A percentile compares a stretch with the other conserved stretches of the same genome.
These are phyloP conservation scores for Alloplasta piceator DNA, from an alignment of 2,888 invertebrate species.

Conservation along the genomic window DNA sequence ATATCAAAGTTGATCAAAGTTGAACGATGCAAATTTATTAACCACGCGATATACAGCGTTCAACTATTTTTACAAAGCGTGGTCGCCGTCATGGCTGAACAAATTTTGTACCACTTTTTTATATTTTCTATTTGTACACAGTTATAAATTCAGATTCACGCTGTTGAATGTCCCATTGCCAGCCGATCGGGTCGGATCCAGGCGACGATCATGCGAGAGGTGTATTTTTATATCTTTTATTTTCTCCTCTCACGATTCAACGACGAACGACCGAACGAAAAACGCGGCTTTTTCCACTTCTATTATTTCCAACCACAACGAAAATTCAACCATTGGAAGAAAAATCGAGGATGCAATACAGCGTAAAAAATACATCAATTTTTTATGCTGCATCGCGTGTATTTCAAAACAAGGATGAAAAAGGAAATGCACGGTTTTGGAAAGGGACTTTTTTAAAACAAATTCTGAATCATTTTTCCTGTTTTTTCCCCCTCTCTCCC, in stretches of 20 bases:
- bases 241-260: constrained; percentile 1
- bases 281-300: constrained; percentile 9
- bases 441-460: too few relatives aligned
- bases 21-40: too few relatives aligned
- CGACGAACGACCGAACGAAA: background rate
- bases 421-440: too few relatives aligned
- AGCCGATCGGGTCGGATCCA: constrained; percentile 31
- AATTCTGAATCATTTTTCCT: background rate
- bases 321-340: background rate
- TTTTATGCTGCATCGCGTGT: too few relatives aligned
- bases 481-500: constrained; percentile 75
- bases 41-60: too few relatives aligned
- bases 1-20: too few relatives aligned
- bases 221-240: constrained; percentile 27
- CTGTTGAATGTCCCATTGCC: constrained; percentile 43
- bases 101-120: background rate
- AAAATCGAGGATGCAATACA: background rate
- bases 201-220: constrained; percentile 24
- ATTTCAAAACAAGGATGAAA: too few relatives aligned
- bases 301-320: too few relatives aligned
- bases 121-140: constrained; percentile 27
- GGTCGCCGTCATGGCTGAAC: too few relatives aligned
- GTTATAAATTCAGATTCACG: constrained; percentile 43
- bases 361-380: background rate
- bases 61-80: too few relatives aligned